Base-by-base conservation (phyloP, 2,888 invertebrate genomes). In the Tupiocoris notatus region DNA sequence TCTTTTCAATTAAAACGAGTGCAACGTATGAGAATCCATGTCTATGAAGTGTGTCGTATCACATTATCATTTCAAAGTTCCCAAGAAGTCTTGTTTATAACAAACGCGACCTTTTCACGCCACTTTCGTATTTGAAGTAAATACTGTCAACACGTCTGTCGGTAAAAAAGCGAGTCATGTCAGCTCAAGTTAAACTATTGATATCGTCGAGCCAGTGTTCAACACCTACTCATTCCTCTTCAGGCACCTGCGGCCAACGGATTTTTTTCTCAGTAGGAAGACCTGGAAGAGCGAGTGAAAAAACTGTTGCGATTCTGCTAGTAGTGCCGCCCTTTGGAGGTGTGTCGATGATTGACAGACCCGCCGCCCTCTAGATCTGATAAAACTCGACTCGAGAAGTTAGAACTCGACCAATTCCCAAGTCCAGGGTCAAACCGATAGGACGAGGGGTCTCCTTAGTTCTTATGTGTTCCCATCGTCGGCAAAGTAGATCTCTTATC, bases 341-440 rank as follows among this genome's bases (percentile, higher is more conserved):
- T 73, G 73, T 73, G 73, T 54, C 62, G 73, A 73, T 73, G 73
- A 73, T 73, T 73, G 73, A 73, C 73, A 73, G 73, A 25, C 73
- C 73, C 54, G 62, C 73, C 73, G 73, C 73, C 73, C 63, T 63
- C 73, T 39, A 18, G 63, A 73, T 73, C 73, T 62, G 73, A 73
- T 73, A 73, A 73, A 57, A 25, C 18, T 9, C 62, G 21, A 24
- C 39, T 24, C 22, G 20, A 59, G 22, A 57, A 22, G 1, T n/a
- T 24, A 23, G 22, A 58, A 61, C 73, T 39, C 24, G 65, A 25
- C 65, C 65, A 39, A 62, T 18, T 59, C 70, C 18, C 24, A 24
- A 17, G n/a, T n/a, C n/a, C n/a, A n/a, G n/a, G n/a, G n/a, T n/a
- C n/a, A n/a, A n/a, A n/a, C n/a, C n/a, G n/a, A n/a, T n/a, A n/a